Percentiles rank a stretch among this genome's conserved stretches.
Evolutionary conservation across 2,888 invertebrate genomes (phyloP).

Genomic region (Nomada lathburiana): DNA sequence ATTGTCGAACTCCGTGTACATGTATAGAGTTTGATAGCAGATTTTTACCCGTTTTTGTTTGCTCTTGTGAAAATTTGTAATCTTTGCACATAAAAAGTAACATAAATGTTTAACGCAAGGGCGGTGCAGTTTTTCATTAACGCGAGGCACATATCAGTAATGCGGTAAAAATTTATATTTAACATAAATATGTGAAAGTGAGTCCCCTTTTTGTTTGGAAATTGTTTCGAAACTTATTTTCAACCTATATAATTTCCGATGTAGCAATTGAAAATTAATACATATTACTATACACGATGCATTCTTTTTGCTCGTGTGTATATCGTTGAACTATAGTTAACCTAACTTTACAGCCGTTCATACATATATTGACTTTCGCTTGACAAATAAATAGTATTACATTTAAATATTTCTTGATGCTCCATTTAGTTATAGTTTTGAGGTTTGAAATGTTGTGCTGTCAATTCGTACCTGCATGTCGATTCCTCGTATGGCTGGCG

Average conservation of each 20-base stretch:
- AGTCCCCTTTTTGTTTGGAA: conserved; percentile 61
- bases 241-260: neutral
- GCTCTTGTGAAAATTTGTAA: conserved; percentile 6
- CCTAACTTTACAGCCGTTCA: conserved; percentile 50
- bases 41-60: conserved; percentile 1
- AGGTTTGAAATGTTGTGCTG: conserved; percentile 2
- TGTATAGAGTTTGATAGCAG: neutral
- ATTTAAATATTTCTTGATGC: conserved; percentile 2
- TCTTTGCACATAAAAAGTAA: conserved; percentile 42
- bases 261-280: neutral
- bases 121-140: conserved; percentile 70
- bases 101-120: conserved; percentile 66
- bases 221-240: neutral
- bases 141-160: conserved; percentile 70
- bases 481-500: neutral
- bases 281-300: conserved; percentile 2
- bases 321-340: conserved; percentile 53
- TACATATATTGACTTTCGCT: conserved; percentile 28
- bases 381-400: conserved; percentile 14
- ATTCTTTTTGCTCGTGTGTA: conserved; percentile 3
- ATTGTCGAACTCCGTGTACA: neutral
- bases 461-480: neutral
- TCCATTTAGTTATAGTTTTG: neutral
- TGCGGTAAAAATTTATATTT: conserved; percentile 72
- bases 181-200: conserved; percentile 81